Evolutionary conservation across 2,888 invertebrate genomes (phyloP), one percentile per base, ranked within the genome.

Genomic region (Campoplex capitator): DNA sequence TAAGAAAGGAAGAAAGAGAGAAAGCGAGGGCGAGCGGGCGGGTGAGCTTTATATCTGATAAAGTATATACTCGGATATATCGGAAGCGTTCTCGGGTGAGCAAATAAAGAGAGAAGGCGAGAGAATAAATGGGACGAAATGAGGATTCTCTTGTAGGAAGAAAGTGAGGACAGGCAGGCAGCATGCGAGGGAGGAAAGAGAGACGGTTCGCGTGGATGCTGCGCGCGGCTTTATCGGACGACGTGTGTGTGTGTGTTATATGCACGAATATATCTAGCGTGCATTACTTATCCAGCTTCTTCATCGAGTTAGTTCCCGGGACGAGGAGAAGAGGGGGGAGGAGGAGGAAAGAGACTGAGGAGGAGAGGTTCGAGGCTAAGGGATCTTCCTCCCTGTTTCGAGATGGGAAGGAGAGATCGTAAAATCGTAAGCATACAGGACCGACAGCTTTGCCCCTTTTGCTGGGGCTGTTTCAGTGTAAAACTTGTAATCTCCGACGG

Each of bases 351-450:
- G 84, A 84, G 77, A 84, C 80, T 65, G 81, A 18, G 79, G 86
- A 87, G 83, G 32, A 32, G 32, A 28, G 32, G 13, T 62, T 32
- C 0, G 62, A 32, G 32, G 4, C 13, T 16, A 86, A 18, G n/a
- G 56, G 42, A 32, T 65, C 42, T 74, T 73, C 28, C 28, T 45
- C 38, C 65, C 51, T 54, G 51, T 54, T 62, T 56, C 45, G 70
- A 70, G 75, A 70, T 70, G 75, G 75, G 58, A 54, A 45, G 65
- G 74, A 67, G 83, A 86, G 89, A 84, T 89, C 89, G 89, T 90
- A 90, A 90, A 90, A 89, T 90, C 87, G 89, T 87, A 84, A 88
- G 88, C 88, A 88, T 88, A 84, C 88, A 85, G 86, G 86, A 89
- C 87, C 76, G 76, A 70, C 82, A 81, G 68, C 68, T 83, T 83